Evolutionary conservation across 2,888 invertebrate genomes (phyloP), one percentile per base, ranked within the genome.

Genomic region (Chironomus riparius): DNA sequence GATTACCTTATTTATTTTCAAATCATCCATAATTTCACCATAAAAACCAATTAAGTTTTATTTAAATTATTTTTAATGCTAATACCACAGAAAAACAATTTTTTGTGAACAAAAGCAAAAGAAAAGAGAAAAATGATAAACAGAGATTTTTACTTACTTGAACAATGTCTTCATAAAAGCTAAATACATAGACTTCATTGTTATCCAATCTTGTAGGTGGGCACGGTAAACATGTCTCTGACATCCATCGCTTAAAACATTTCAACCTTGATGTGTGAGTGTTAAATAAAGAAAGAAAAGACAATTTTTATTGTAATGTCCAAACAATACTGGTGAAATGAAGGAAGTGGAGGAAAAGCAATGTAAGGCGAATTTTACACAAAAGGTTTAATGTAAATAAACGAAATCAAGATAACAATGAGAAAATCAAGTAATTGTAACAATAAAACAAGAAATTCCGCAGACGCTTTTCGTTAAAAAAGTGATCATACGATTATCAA

Each of bases 171-270:
- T 93, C 91, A 80, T 91, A 93, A 83, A 90, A 95, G 0, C 91
- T 92, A 82, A 91, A 93, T 0, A 87, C 85, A 79, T 89, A 88
- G 77, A 86, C 86, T 61, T 88, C 87, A 79, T 86, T 90, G 50
- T 87, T 86, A 2, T 87, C 87, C 0, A 86, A 85, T 7, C 88
- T 83, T 78, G 85, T 85, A 1, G 82, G 82, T 1, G 88, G 86
- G 77, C 92, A 92, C 56, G 89, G 87, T 0, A 93, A 81, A 80
- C 95, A 96, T 0, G 92, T 92, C 12, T 90, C 90, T 79, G 89
- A 86, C 91, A 93, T 92, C 96, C 96, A 97, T 7, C 96, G 89
- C 0, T 91, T 88, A 80, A 96, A 93, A 0, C 86, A 83, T 79
- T 91, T 92, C 5, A 94, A 82, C 77, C 91, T 91, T 80, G 47